A percentile compares a stretch with the other conserved stretches of the same genome.
phyloP scores from a whole-genome alignment of 1,140 invertebrate species.

The Drosophila kurseongensis region DNA sequence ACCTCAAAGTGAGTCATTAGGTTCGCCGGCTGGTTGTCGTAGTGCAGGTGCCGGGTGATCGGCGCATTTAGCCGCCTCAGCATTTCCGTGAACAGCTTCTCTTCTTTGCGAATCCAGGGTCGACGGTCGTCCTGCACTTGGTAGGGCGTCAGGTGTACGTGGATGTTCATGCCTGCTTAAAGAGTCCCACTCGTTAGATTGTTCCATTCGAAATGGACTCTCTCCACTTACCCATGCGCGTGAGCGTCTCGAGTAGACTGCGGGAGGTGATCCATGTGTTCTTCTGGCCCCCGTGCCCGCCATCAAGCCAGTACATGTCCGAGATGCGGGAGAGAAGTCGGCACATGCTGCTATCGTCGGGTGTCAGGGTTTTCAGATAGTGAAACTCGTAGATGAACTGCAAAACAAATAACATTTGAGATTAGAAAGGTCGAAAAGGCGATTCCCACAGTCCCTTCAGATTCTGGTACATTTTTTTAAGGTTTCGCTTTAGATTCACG shows the following conservation, averaged over 20 bases:
- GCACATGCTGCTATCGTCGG: conserved; percentile 86
- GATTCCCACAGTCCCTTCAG: neutral
- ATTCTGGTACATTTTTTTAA: neutral
- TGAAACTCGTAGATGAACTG: conserved; percentile 92
- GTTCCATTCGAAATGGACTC: neutral
- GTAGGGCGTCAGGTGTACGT: conserved; percentile 93
- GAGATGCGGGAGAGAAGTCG: conserved; percentile 87
- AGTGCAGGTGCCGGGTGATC: conserved; percentile 88
- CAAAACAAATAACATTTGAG: neutral
- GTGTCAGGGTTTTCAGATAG: conserved; percentile 88
- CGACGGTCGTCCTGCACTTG: conserved; percentile 90
- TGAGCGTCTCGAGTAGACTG: conserved; percentile 89
- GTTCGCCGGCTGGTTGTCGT: conserved; percentile 87
- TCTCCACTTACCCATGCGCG: conserved; percentile 86
- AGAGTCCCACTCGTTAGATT: conserved; percentile 13
- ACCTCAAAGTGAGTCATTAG: conserved; percentile 90
- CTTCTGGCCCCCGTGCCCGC: conserved; percentile 92
- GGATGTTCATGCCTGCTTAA: conserved; percentile 86
- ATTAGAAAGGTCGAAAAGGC: neutral
- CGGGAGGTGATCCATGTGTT: conserved; percentile 94
- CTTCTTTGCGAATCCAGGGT: conserved; percentile 93
- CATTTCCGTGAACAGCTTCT: conserved; percentile 89
- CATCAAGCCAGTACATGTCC: conserved; percentile 94
- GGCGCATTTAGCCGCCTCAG: conserved; percentile 88
- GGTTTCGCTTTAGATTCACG: too few species aligned